Conservation (phyloP, 2,797 vertebrate species). For the Ficedula albicollis region DNA sequence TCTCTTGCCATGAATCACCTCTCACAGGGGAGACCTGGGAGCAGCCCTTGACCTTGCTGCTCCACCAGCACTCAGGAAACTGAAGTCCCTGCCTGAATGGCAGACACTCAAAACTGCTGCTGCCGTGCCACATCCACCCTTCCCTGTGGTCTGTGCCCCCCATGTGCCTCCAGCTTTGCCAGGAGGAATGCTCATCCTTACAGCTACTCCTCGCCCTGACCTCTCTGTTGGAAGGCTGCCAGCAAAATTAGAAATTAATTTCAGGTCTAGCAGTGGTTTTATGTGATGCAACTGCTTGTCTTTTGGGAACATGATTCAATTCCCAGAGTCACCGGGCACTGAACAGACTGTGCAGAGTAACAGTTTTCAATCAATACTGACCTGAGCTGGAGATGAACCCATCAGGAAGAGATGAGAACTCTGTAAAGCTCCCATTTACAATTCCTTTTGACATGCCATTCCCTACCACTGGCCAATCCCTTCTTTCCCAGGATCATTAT, state of each 20-base stretch:
- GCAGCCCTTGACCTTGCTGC: background rate
- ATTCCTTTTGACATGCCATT: background rate
- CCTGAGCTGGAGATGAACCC: background rate
- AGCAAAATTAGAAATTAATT: conserved; percentile 29
- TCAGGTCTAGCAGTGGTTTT: background rate
- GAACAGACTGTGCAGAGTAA: background rate
- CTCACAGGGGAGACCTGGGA: background rate
- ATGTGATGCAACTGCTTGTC: background rate
- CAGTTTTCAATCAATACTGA: background rate
- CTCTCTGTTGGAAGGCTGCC: background rate
- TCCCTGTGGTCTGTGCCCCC: background rate
- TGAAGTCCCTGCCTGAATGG: background rate
- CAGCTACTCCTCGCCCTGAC: background rate
- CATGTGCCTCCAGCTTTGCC: background rate
- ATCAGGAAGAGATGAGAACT: background rate
- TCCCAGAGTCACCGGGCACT: background rate
- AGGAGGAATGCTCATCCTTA: background rate
- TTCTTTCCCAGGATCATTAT: background rate
- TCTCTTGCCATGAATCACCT: fast-evolving
- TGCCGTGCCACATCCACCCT: background rate
- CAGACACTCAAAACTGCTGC: background rate
- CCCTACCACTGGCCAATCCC: background rate
- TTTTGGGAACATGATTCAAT: background rate
- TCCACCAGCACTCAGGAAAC: background rate
- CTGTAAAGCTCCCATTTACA: background rate